Percentiles rank a stretch among this genome's conserved stretches.
Conservation (phyloP, 2,888 invertebrate species). For the Leucophenga montana region DNA sequence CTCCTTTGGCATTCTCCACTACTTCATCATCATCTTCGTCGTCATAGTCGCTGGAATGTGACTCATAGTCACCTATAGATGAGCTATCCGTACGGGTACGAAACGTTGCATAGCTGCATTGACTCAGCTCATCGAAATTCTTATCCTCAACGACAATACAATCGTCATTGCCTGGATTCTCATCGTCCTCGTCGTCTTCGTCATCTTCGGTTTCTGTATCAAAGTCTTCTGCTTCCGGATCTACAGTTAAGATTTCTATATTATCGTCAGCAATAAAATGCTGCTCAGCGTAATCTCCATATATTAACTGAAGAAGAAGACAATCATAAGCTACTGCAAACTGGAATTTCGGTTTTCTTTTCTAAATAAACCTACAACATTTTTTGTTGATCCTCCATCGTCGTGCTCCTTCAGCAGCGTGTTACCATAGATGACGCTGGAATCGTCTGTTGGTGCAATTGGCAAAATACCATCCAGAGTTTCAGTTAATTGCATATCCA, state of each 20-base stretch:
- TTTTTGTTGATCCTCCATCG: conserved; percentile 55
- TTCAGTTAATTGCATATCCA: conserved; percentile 68
- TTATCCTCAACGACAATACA: conserved; percentile 18
- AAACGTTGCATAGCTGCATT: conserved; percentile 66
- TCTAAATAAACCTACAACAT: conserved; percentile 57
- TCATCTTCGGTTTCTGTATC: conserved; percentile 53
- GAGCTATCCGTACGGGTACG: conserved; percentile 70
- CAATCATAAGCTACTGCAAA: conserved; percentile 19
- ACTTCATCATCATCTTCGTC: conserved; percentile 52
- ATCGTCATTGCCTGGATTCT: conserved; percentile 26
- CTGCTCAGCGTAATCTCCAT: conserved; percentile 60
- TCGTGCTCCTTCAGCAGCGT: conserved; percentile 56
- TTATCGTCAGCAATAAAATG: conserved; percentile 52
- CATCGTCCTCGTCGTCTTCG: conserved; percentile 40
- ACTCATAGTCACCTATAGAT: conserved; percentile 72
- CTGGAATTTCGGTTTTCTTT: not conserved
- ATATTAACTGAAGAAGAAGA: conserved; percentile 58
- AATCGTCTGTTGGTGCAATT: conserved; percentile 62
- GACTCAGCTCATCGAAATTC: conserved; percentile 57
- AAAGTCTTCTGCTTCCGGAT: conserved; percentile 60
- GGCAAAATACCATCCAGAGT: conserved; percentile 72
- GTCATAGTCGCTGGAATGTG: conserved; percentile 72
- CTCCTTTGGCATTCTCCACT: too few species aligned
- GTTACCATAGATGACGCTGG: conserved; percentile 39
- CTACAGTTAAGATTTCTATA: conserved; percentile 61